phyloP scores from a whole-genome alignment of 2,113 vertebrate species.

The Macaca nemestrina region DNA sequence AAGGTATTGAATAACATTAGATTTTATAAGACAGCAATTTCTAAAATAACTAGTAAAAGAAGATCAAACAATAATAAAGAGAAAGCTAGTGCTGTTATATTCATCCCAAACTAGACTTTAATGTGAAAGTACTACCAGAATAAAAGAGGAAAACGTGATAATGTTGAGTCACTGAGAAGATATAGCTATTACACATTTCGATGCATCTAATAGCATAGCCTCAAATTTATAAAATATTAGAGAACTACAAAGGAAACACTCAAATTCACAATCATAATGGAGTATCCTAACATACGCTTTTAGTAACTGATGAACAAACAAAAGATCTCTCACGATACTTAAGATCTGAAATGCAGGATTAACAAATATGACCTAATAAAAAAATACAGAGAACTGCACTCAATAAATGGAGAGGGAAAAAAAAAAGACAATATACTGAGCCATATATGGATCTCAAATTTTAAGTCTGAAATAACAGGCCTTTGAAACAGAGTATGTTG shows the following conservation, averaged over 20 bases:
- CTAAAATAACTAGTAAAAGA: conserved; percentile 1
- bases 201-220: background rate
- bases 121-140: background rate
- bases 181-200: background rate
- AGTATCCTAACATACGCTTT: background rate
- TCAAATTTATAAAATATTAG: background rate
- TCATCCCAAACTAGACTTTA: conserved; percentile 26
- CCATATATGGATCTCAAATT: background rate
- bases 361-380: background rate
- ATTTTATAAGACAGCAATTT: background rate
- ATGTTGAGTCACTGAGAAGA: background rate
- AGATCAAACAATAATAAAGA: background rate
- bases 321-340: background rate
- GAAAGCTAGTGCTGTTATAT: background rate
- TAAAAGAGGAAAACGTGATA: background rate
- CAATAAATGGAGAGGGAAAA: background rate
- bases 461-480: background rate
- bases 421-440: background rate
- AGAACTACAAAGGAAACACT: background rate
- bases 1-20: background rate
- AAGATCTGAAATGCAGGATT: background rate
- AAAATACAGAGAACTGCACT: background rate
- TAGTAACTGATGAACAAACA: background rate
- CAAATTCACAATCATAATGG: background rate
- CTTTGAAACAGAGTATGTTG: background rate